Base-by-base conservation (phyloP, 30 jellyfish, hydroid and myxozoan genomes). In the Sanderia malayensis region DNA sequence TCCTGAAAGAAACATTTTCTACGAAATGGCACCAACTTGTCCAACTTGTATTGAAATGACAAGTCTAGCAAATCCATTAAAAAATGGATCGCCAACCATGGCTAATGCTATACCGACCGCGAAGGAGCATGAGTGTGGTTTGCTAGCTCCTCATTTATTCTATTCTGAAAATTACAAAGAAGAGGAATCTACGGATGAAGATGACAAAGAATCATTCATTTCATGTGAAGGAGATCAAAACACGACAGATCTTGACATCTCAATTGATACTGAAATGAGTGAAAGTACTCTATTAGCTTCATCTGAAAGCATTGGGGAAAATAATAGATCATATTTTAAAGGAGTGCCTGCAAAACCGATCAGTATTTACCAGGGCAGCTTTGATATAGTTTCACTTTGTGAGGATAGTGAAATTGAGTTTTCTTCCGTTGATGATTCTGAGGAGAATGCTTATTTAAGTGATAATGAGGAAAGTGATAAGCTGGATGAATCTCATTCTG, bases 41-140 rank as follows among this genome's bases (percentile, higher is more conserved):
- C 98, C 98, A 0, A 91, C 98, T 0, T 91, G 98, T 82, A 79
- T 91, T 27, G 98, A 91, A 59, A 91, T 91, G 98, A 76, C 96
- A 4, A 34, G 63, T n/a, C 92, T 91, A 24, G 98, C 96, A 4
- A 78, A 80, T 63, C 98, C 98, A 60, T 67, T 66, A 58, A 66
- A 78, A 61, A 77, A 83, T 58, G 81, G 77, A 23, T 66, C 45
- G 52, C 79, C 84, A 0, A 86, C 70, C 4, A n/a, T 88, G 31
- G 53, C 83, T 0, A 27, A 70, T 27, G 83, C 31, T 21, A 77
- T 74, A 15, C 70, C 31, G 8, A 73, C 58, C 10, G 63, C 46
- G 57, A 61, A 25, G 21, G 96, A 91, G 24, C 98, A 91, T 79
- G 98, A 83, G 25, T 91, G 98, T 74, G 98, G 98, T 1, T 58